phyloP scores from a whole-genome alignment of 2,113 vertebrate genomes.

The Hippocampus guttulatus region DNA sequence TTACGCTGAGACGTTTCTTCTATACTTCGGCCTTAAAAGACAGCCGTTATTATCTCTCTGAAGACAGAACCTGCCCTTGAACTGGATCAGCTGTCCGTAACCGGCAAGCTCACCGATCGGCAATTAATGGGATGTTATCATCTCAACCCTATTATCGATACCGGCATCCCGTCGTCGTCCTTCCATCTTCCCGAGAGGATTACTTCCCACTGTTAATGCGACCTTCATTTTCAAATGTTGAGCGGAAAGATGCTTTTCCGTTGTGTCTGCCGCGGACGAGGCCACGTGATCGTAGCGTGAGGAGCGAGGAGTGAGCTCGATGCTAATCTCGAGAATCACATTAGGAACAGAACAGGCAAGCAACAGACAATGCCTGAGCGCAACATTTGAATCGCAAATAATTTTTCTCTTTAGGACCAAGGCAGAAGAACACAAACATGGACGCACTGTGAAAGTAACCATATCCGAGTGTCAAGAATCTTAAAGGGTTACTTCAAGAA shows the following conservation, averaged over 20 bases:
- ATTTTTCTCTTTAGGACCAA: not conserved
- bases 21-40: too few relatives aligned
- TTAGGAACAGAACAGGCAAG: not conserved
- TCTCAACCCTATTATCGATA: not conserved
- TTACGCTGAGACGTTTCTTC: too few relatives aligned
- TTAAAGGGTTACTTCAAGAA: not conserved
- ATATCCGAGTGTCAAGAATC: too few relatives aligned
- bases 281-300: not conserved
- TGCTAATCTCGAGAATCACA: not conserved
- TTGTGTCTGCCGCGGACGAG: not conserved
- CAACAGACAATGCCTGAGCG: not conserved
- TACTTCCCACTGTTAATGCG: not conserved
- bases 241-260: not conserved
- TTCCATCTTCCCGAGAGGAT: not conserved
- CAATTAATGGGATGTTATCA: not conserved
- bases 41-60: not conserved
- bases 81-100: not conserved
- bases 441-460: too few relatives aligned
- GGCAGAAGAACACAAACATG: too few relatives aligned
- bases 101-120: not conserved
- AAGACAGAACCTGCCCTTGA: not conserved
- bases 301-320: not conserved
- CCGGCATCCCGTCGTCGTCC: not conserved
- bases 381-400: conserved; percentile 15
- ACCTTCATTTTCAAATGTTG: not conserved